Evolutionary conservation across 92 coral and sea anemone genomes (phyloP), one percentile per base, ranked within the genome.

Genomic region (Epizoanthus stellaris): DNA sequence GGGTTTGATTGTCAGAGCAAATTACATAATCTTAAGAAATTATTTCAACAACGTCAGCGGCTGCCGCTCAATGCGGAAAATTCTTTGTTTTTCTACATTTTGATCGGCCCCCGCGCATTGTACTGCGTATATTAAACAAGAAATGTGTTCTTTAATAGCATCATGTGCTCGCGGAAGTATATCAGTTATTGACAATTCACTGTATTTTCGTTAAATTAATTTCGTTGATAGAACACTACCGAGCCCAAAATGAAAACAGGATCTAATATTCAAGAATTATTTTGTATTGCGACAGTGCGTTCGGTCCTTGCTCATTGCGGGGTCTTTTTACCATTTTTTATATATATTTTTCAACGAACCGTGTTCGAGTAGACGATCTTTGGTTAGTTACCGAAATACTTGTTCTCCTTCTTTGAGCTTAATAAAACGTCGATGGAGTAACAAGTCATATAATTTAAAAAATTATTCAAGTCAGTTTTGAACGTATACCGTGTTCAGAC

Each of bases 261-360:
- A 66, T 66, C 42, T 23, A 66, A 25, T 66, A 25, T 66, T 66
- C 70, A 66, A 21, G 70, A 66, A 30, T 66, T 66, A 23, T 39
- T 43, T 12, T 66, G 70, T 34, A 5, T 30, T 66, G 42, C 13
- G 4, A 65, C 70, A 23, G 38, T 25, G 15, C 10, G 36, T 34
- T 14, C 34, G 9, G 43, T 2, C 0, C 12, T 30, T 66, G 13
- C 38, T 25, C 43, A 3, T 30, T 25, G 14, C 16, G n/a, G 70
- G n/a, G 39, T 38, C 1, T 25, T 21, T 66, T 65, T 1, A 1
- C 38, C 20, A 13, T 25, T 9, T 14, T 61, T 61, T 61, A 3
- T 61, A 3, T 61, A 30, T 66, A 6, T 66, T 12, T 15, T 66
- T 13, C 9, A 15, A 5, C 12, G 20, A 68, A 39, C 34, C 49